Percentiles rank a stretch among this genome's conserved stretches.
Conservation (phyloP, 1,140 invertebrate genomes). For the Onthophagus taurus region DNA sequence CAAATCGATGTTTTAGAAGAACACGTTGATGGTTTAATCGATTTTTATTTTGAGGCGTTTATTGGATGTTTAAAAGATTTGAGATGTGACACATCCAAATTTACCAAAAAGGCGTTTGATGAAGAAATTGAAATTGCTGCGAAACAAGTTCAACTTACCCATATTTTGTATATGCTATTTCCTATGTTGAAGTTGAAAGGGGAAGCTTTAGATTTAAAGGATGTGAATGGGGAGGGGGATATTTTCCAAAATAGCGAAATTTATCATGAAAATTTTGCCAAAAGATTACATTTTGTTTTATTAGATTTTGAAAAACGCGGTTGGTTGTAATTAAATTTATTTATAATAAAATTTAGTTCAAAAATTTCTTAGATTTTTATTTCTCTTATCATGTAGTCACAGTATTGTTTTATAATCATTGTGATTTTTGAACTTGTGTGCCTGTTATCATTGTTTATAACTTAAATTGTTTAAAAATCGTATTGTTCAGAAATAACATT, state of each 20-base stretch:
- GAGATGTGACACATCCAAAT: constrained; percentile 19
- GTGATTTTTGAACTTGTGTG: no score
- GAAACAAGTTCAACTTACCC: constrained; percentile 15
- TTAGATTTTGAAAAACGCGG: constrained; percentile 6
- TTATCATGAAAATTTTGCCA: neutral
- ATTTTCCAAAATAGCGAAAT: neutral
- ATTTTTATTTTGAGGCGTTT: constrained; percentile 42
- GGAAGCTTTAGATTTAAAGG: constrained; percentile 1
- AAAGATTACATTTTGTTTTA: neutral
- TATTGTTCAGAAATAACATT: no score
- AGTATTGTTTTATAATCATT: no score
- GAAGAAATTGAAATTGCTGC: constrained; percentile 20
- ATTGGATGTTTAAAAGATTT: constrained; percentile 28
- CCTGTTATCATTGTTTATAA: no score
- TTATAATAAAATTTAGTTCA: no score
- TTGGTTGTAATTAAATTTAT: constrained; percentile 5
- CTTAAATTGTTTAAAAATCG: no score
- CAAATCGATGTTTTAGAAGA: constrained; percentile 31
- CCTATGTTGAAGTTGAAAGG: constrained; percentile 4
- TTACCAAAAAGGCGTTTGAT: constrained; percentile 17
- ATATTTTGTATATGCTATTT: constrained; percentile 19
- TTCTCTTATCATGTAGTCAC: no score
- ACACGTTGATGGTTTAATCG: constrained; percentile 38
- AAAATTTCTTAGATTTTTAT: no score
- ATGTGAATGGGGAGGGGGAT: neutral